Conservation (phyloP, 2,113 vertebrate species). For the Grantiella picta region DNA sequence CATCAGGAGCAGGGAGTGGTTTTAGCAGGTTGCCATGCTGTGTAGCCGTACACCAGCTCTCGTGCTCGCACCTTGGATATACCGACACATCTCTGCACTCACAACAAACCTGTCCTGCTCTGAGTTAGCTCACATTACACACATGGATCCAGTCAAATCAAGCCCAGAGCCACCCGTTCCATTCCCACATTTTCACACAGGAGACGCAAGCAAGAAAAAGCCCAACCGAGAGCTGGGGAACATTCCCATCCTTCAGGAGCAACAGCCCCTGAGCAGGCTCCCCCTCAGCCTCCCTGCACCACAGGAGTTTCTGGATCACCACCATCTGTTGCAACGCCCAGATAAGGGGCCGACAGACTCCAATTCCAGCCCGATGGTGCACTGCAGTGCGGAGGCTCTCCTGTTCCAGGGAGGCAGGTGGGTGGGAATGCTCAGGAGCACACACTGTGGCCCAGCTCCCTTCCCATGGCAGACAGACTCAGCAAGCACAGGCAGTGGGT, state of each 20-base stretch:
- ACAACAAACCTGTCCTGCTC: not conserved
- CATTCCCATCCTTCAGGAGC: not conserved
- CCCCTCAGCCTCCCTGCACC: not conserved
- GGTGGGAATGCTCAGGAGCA: not conserved
- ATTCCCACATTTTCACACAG: not conserved
- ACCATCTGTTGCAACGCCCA: not conserved
- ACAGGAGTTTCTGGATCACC: not conserved
- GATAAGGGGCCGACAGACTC: not conserved
- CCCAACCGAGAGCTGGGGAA: not conserved
- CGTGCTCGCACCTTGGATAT: fast-evolving
- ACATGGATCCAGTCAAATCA: not conserved
- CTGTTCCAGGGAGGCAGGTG: not conserved
- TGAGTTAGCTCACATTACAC: not conserved
- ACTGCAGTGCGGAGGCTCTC: not conserved
- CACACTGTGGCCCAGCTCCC: not conserved
- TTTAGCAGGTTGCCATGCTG: not conserved
- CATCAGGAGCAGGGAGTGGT: not conserved
- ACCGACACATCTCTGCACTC: fast-evolving
- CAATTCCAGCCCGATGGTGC: not conserved
- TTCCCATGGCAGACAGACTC: not conserved
- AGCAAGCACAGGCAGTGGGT: not conserved
- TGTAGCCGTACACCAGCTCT: fast-evolving
- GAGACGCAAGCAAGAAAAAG: not conserved
- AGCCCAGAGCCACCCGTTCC: not conserved
- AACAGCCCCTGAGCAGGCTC: not conserved